phyloP scores from a whole-genome alignment of 2,888 invertebrate species.

The Cyaniris semiargus region DNA sequence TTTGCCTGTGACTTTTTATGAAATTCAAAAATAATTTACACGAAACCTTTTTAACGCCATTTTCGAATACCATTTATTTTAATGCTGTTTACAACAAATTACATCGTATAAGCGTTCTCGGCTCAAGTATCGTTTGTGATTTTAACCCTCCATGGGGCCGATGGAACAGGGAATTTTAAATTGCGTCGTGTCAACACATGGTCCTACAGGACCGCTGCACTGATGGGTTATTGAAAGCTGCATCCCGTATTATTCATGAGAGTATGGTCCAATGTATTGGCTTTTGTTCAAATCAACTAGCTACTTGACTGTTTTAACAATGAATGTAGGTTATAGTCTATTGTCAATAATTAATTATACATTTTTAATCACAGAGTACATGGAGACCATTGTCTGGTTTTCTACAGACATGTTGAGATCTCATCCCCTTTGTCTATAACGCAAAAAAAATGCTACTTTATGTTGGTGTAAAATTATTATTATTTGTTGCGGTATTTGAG shows the following conservation, averaged over 20 bases:
- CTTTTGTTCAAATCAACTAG: background rate
- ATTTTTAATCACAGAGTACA: background rate
- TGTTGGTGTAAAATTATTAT: background rate
- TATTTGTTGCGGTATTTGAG: background rate
- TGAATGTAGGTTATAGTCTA: background rate
- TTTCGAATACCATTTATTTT: background rate
- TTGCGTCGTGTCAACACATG: conserved; percentile 40
- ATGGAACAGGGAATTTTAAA: conserved; percentile 33
- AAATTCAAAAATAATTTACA: background rate
- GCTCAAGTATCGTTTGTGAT: background rate
- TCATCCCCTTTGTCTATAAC: too few species aligned
- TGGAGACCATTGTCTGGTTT: background rate
- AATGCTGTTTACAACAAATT: background rate
- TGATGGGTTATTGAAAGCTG: conserved; percentile 44
- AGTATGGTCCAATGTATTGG: conserved; percentile 34
- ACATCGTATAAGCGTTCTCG: background rate
- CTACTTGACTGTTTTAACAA: background rate
- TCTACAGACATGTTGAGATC: too few species aligned
- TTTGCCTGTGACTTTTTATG: too few species aligned
- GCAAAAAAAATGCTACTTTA: background rate
- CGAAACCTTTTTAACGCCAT: background rate
- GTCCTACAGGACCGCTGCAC: conserved; percentile 37
- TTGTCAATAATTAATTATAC: background rate
- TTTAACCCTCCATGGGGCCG: conserved; percentile 4
- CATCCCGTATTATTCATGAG: conserved; percentile 43